Conservation (phyloP, 2,113 vertebrate genomes). For the Misgurnus mizolepis region DNA sequence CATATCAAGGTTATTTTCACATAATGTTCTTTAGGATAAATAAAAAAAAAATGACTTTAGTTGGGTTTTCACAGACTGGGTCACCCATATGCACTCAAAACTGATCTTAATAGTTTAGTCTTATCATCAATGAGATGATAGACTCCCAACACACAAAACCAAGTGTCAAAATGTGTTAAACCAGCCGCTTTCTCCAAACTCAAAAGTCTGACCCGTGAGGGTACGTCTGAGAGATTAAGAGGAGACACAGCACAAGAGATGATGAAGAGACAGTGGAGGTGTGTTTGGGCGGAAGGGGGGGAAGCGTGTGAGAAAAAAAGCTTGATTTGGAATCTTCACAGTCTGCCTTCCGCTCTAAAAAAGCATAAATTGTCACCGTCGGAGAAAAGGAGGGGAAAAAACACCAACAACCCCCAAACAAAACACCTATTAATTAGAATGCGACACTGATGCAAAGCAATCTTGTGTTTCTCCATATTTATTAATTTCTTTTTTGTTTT, state of each 20-base stretch:
- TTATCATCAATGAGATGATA: background rate
- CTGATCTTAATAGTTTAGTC: background rate
- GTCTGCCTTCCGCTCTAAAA: constrained; percentile 58
- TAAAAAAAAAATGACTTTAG: no score
- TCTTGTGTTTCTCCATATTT: constrained; percentile 76
- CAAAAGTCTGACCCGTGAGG: constrained; percentile 14
- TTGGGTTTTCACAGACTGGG: no score
- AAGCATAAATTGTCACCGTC: constrained; percentile 64
- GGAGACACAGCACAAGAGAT: constrained; percentile 25
- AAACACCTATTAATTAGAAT: constrained; percentile 77
- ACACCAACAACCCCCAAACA: constrained; percentile 67
- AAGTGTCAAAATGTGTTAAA: constrained; percentile 18
- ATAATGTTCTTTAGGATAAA: no score
- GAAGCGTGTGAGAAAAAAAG: constrained; percentile 51
- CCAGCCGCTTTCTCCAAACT: constrained; percentile 18
- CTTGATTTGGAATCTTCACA: constrained; percentile 57
- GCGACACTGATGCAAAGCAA: constrained; percentile 72
- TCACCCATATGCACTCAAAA: background rate
- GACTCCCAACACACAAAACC: constrained; percentile 9
- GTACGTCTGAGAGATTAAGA: constrained; percentile 3
- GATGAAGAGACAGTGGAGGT: constrained; percentile 34
- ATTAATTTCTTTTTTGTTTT: constrained; percentile 79
- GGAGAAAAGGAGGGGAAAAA: constrained; percentile 57
- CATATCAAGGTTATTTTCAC: no score
- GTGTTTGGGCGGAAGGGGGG: constrained; percentile 14